Evolutionary conservation across 2,888 invertebrate genomes (phyloP).

Genomic region (Andrena trimmerana): DNA sequence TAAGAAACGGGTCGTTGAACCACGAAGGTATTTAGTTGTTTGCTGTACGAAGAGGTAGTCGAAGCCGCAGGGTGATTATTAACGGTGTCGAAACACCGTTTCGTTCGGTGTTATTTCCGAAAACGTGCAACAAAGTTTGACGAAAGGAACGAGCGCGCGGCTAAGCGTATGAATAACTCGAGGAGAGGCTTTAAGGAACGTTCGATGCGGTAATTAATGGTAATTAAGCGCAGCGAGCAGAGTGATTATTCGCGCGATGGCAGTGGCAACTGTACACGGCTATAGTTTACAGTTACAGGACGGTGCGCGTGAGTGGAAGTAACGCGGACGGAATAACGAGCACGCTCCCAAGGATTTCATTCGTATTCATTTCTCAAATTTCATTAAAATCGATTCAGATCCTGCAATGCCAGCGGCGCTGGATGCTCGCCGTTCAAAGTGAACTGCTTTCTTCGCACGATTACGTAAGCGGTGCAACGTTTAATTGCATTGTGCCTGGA

Average conservation of each 20-base stretch:
- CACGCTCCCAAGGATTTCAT: background rate
- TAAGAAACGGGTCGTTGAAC: slow-evolving; percentile 2
- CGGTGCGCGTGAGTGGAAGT: background rate
- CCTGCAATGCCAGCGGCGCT: background rate
- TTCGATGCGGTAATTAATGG: slow-evolving; percentile 48
- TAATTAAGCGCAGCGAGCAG: slow-evolving; percentile 23
- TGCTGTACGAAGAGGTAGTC: background rate
- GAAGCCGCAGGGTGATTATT: background rate
- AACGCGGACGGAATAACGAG: slow-evolving; percentile 2
- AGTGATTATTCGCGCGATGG: slow-evolving; percentile 7
- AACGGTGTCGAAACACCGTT: slow-evolving; percentile 3
- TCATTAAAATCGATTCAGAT: slow-evolving; percentile 8
- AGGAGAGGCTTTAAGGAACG: slow-evolving; percentile 11
- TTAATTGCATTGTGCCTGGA: slow-evolving; percentile 33
- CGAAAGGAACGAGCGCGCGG: slow-evolving; percentile 28
- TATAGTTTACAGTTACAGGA: slow-evolving; percentile 29
- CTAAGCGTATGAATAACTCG: background rate
- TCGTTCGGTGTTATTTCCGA: background rate
- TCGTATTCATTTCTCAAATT: slow-evolving; percentile 3
- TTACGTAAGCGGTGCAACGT: slow-evolving; percentile 30
- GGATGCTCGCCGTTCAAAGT: slow-evolving; percentile 3
- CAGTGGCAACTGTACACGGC: slow-evolving; percentile 11
- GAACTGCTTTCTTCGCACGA: slow-evolving; percentile 4
- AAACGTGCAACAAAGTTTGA: slow-evolving; percentile 33
- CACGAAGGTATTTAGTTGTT: background rate